Evolutionary conservation across 1,140 invertebrate genomes (phyloP), one percentile per base, ranked within the genome.

Genomic region (Hylaeus anthracinus): DNA sequence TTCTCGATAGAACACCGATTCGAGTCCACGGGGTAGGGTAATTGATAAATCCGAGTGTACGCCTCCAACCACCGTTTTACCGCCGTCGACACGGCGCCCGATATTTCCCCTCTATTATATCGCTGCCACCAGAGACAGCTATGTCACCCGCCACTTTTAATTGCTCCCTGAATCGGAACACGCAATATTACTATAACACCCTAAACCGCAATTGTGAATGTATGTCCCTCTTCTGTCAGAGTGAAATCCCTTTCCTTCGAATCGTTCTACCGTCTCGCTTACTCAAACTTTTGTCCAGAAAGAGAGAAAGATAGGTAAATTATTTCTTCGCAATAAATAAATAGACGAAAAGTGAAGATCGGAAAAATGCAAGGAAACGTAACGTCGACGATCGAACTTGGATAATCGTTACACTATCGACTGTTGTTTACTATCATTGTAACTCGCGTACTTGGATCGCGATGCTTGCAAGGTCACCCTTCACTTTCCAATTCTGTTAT

Each of bases 401-500:
- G 15, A 64, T 15, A 55, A 3, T 51, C 4, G 14, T 60, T 39
- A 77, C 9, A 51, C 48, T 41, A 51, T n/a, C n/a, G 43, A 55
- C n/a, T 39, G 2, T 6, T 63, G 12, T 63, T 55, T 14, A 14
- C 37, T 14, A 72, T 26, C 51, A 51, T n/a, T 69, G 14, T 73
- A 15, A 8, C 26, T 37, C 41, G 26, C 8, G 2, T 64, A 5
- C 61, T 69, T 70, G 45, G 14, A 51, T 12, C 66, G 10, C 39
- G 66, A 77, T 41, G 8, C 5, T 39, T 0, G 2, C 41, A 74
- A 78, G 56, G 66, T 71, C 58, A 56, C 70, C 77, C 61, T 65
- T 73, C 70, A 48, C 77, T 79, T 73, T 73, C 26, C 61, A 66
- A 79, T 79, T 66, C 41, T 72, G 51, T 72, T 65, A 26, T 55